Base-by-base conservation (phyloP, 1,140 invertebrate species). In the Maniola jurtina region DNA sequence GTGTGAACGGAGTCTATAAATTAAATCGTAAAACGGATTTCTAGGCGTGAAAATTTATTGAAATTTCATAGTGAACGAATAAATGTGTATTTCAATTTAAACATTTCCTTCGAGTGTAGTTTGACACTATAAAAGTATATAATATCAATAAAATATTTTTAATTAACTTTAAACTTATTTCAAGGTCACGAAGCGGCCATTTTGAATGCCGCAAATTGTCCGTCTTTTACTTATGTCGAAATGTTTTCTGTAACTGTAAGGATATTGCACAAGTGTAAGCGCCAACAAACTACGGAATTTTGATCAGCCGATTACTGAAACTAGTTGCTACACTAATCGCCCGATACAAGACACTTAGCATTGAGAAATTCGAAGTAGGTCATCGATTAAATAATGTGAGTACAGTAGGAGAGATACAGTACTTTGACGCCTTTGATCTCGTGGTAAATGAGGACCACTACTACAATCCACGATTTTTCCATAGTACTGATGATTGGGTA, bases 121-220 rank as follows among this genome's bases (percentile, higher is more conserved):
- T 55, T 34, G 33, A 55, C 52, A 55, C 52, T 55, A 55, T 55
- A 34, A 50, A 50, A 50, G 13, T 55, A 55, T 55, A 55, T 6
- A n/a, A n/a, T 25, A 50, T 55, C 11, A 48, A n/a, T 48, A 15
- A n/a, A 48, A 34, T 8, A 54, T 57, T 34, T 56, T 36, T 34
- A 35, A 35, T 55, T 35, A 52, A 55, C 40, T 57, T 15, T 57
- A 57, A 25, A 57, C 15, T 14, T 38, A 57, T 40, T 58, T 71
- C 54, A 58, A 63, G 61, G 71, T 81, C 75, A 79, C 72, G 76
- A 81, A 79, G 54, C 63, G 69, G 76, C 60, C 54, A 57, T 68
- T 58, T 65, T 63, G 56, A 64, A 62, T 34, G 54, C 38, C 48
- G 33, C 16, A 55, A 34, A 55, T 34, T 71, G 61, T 65, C 66